phyloP scores from a whole-genome alignment of 2,888 invertebrate genomes.

The Syrista parreyssii region DNA sequence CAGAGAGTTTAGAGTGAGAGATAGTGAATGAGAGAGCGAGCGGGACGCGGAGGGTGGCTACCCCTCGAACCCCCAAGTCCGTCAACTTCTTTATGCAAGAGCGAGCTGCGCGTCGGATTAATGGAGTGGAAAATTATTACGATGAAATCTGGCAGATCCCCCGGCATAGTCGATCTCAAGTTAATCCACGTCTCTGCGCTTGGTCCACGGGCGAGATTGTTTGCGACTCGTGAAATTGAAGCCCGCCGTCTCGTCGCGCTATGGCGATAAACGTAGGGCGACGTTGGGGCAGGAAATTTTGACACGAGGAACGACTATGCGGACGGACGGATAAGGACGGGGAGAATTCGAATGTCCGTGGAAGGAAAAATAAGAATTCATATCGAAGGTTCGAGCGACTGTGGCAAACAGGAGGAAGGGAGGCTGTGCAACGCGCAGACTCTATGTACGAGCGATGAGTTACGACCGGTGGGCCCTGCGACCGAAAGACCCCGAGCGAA shows the following conservation, averaged over 20 bases:
- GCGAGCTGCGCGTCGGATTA: slow-evolving; percentile 47
- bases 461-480: slow-evolving; percentile 64
- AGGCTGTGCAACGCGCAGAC: neutral
- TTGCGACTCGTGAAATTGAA: slow-evolving; percentile 4
- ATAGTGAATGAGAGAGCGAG: slow-evolving; percentile 27
- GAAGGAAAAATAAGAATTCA: neutral
- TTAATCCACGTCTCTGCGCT: slow-evolving; percentile 2
- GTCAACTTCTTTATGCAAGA: slow-evolving; percentile 53
- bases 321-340: neutral
- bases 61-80: slow-evolving; percentile 37
- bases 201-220: slow-evolving; percentile 5
- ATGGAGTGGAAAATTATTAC: slow-evolving; percentile 65
- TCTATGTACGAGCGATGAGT: slow-evolving; percentile 56
- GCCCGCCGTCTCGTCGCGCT: neutral
- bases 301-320: neutral
- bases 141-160: slow-evolving; percentile 57
- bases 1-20: slow-evolving; percentile 12
- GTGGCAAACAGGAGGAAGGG: neutral
- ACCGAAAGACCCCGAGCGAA: slow-evolving; percentile 26
- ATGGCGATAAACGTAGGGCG: slow-evolving; percentile 6
- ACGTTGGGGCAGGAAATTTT: neutral
- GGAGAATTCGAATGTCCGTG: neutral
- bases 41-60: slow-evolving; percentile 11
- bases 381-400: neutral
- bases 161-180: neutral